A percentile compares a stretch with the other conserved stretches of the same genome.
phyloP scores from a whole-genome alignment of 2,888 invertebrate species.

The Parthenolecanium corni region DNA sequence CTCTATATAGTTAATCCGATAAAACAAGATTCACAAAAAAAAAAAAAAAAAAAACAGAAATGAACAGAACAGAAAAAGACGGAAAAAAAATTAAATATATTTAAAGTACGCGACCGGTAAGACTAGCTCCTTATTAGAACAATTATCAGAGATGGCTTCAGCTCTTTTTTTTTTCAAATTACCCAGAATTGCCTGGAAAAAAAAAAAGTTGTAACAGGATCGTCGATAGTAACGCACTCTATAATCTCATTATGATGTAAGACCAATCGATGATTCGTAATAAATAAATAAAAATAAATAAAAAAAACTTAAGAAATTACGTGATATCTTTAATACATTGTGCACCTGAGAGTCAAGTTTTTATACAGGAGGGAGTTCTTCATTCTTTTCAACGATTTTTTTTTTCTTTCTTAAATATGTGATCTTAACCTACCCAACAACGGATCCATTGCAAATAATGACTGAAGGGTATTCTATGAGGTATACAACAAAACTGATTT shows the following conservation, averaged over 20 bases:
- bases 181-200: background rate
- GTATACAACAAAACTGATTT: too few relatives aligned
- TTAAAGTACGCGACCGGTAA: slow-evolving; percentile 7
- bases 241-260: slow-evolving; percentile 25
- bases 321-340: slow-evolving; percentile 24
- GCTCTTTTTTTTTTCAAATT: background rate
- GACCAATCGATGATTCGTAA: slow-evolving; percentile 22
- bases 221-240: slow-evolving; percentile 20
- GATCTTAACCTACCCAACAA: too few relatives aligned
- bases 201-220: slow-evolving; percentile 17
- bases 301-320: slow-evolving; percentile 18
- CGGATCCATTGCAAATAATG: too few relatives aligned
- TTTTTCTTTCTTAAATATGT: too few relatives aligned
- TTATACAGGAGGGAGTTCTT: background rate
- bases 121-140: slow-evolving; percentile 24
- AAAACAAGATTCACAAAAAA: too few relatives aligned
- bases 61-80: background rate
- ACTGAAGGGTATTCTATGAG: too few relatives aligned
- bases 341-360: slow-evolving; percentile 19
- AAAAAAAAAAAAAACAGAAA: background rate
- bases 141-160: slow-evolving; percentile 13
- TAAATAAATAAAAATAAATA: too few relatives aligned
- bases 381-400: too few relatives aligned
- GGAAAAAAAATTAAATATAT: slow-evolving; percentile 15
- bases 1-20: too few relatives aligned